A percentile compares a stretch with the other conserved stretches of the same genome.
Conservation (phyloP, 2,888 invertebrate genomes). For the Tetanocera ferruginea region DNA sequence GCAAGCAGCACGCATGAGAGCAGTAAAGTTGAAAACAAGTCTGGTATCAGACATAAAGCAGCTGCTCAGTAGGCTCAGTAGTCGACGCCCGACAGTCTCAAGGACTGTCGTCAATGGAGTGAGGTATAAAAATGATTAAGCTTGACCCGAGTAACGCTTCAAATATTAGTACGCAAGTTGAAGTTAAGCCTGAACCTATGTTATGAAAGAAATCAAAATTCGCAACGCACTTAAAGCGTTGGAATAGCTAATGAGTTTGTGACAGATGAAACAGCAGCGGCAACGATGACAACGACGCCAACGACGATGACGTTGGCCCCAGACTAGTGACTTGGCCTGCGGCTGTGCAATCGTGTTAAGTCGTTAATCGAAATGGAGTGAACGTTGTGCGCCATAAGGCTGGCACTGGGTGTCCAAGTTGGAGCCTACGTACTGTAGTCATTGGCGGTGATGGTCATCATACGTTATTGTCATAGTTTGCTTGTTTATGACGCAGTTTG, state of each 20-base stretch:
- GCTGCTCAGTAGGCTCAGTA: neutral
- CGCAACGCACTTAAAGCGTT: neutral
- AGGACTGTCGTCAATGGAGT: neutral
- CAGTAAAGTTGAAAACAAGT: neutral
- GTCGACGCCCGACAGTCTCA: neutral
- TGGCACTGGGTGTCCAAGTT: neutral
- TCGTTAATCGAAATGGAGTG: conserved; percentile 25
- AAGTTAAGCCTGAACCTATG: neutral
- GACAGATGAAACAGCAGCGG: conserved; percentile 22
- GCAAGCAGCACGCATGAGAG: neutral
- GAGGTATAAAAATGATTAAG: conserved; percentile 1
- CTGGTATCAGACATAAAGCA: neutral
- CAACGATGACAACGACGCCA: neutral
- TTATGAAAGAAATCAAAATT: neutral
- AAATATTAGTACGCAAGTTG: conserved; percentile 1
- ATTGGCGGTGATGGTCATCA: neutral
- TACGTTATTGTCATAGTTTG: neutral
- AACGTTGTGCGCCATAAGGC: neutral
- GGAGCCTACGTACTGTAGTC: neutral
- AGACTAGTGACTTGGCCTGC: neutral
- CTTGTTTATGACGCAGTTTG: neutral
- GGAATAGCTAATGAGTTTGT: conserved; percentile 20
- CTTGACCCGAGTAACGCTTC: conserved; percentile 18
- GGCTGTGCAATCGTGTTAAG: conserved; percentile 20
- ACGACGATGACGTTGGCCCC: no score